These are phyloP conservation scores for Agonopterix subpropinquella DNA, from an alignment of 2,888 invertebrate genomes.

Conservation along the genomic window DNA sequence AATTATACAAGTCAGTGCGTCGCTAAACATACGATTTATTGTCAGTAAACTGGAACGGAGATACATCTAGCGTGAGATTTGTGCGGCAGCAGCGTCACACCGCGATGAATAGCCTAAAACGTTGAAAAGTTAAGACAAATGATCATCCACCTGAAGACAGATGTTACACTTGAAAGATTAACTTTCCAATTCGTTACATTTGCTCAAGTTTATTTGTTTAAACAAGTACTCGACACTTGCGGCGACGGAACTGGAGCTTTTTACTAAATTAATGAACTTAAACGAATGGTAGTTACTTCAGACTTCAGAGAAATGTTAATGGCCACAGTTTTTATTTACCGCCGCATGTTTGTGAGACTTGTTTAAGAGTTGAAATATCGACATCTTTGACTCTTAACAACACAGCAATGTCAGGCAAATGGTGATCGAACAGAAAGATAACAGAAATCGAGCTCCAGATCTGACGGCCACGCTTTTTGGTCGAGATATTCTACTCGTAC, in stretches of 20 bases:
- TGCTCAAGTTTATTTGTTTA: constrained; percentile 14
- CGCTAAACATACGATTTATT: constrained; percentile 73
- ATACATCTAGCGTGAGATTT: constrained; percentile 61
- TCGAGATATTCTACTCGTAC: constrained; percentile 44
- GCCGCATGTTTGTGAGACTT: constrained; percentile 30
- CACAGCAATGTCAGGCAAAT: constrained; percentile 44
- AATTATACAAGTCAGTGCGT: constrained; percentile 69
- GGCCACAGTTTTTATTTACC: constrained; percentile 35
- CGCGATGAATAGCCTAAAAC: constrained; percentile 45
- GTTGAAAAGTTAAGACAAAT: constrained; percentile 53
- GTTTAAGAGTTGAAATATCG: constrained; percentile 50
- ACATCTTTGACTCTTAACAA: constrained; percentile 34
- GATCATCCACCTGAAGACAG: constrained; percentile 28
- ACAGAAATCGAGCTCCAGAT: constrained; percentile 47
- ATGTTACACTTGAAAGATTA: constrained; percentile 31
- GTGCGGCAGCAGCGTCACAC: constrained; percentile 33
- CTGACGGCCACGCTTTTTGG: constrained; percentile 49
- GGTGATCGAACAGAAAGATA: constrained; percentile 57
- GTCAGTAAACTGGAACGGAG: constrained; percentile 61
- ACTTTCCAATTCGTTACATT: constrained; percentile 32
- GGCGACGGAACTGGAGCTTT: neutral
- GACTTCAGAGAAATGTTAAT: constrained; percentile 33
- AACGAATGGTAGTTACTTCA: constrained; percentile 22
- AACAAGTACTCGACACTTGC: neutral
- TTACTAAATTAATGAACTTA: neutral